Base-by-base conservation (phyloP, 92 coral and sea anemone genomes). In the Isaurus tuberculatus region DNA sequence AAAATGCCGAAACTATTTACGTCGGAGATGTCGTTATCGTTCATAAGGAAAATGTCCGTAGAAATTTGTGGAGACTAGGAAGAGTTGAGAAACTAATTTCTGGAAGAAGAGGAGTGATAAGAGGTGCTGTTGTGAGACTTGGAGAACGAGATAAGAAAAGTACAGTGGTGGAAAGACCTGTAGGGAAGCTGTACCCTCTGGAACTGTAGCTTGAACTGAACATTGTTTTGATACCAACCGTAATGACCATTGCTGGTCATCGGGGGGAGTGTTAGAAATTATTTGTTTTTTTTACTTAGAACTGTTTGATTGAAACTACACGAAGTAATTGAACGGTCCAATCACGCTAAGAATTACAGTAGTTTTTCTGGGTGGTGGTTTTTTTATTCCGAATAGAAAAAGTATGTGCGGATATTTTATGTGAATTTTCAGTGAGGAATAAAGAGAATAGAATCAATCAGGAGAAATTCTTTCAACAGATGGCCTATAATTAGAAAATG, bases 21-120 rank as follows among this genome's bases (percentile, higher is more conserved):
- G 16, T 86, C 17, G 85, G 85, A 11, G 85, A 86, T 4, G 37
- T 79, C 16, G 73, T 79, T 2, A 28, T 86, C 25, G 74, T 86
- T 8, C 85, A 86, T 36, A 80, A 79, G 34, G 85, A 86, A 77
- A 86, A 86, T 42, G 85, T 70, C 10, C 61, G 64, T 68, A 79
- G 85, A 67, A 36, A 70, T 57, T 30, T 53, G 14, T 86, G 75
- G 89, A 86, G 74, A 27, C 46, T 86, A 43, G 80, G 70, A 40
- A 79, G 72, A 16, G 80, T 58, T 2, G 58, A 49, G 55, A 70
- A 43, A 16, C 74, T 57, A 20, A 79, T 86, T 6, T 17, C 4
- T 4, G 80, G 89, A 68, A 79, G 53, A 37, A 80, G 66, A 55
- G 68, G 78, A 25, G 57, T 34, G 31, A 72, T 74, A 40, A 34